These are phyloP conservation scores for Tribolium madens DNA, from an alignment of 1,140 invertebrate genomes.

Conservation along the genomic window DNA sequence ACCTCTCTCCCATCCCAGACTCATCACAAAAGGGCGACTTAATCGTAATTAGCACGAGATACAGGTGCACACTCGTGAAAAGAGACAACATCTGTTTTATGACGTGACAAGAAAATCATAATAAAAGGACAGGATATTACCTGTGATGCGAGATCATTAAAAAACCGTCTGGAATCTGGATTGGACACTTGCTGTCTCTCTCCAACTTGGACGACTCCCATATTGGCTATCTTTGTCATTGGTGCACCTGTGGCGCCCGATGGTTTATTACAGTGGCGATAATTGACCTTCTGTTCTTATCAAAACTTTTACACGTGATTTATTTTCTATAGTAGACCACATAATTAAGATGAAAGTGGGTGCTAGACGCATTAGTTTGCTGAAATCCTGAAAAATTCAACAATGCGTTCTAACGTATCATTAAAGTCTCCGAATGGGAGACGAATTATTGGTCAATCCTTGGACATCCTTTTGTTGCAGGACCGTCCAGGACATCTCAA, in stretches of 20 bases:
- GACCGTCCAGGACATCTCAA: constrained; percentile 33
- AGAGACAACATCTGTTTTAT: constrained; percentile 51
- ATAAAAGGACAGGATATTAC: constrained; percentile 55
- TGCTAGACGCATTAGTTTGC: too few relatives aligned
- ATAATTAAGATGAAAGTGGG: background rate
- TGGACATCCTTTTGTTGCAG: constrained; percentile 45
- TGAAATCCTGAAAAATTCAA: background rate
- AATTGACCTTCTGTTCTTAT: constrained; percentile 50
- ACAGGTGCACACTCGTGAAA: background rate
- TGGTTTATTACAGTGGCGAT: constrained; percentile 53
- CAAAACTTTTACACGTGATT: constrained; percentile 53
- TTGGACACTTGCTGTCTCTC: constrained; percentile 11
- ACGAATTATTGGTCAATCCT: constrained; percentile 40
- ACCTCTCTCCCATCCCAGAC: constrained; percentile 43
- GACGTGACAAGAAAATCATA: constrained; percentile 59
- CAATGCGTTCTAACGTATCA: constrained; percentile 34
- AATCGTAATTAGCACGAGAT: constrained; percentile 23
- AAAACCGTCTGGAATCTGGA: constrained; percentile 58
- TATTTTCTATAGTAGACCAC: constrained; percentile 35
- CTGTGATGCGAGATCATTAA: constrained; percentile 54
- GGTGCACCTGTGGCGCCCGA: constrained; percentile 54
- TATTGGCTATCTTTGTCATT: background rate
- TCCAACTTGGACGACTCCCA: too few relatives aligned
- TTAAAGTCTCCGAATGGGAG: constrained; percentile 39
- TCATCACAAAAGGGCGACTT: constrained; percentile 33